A percentile compares a stretch with the other conserved stretches of the same genome.
Evolutionary conservation across 1,140 invertebrate species (phyloP).

Genomic region (Hesperophylax magnus): DNA sequence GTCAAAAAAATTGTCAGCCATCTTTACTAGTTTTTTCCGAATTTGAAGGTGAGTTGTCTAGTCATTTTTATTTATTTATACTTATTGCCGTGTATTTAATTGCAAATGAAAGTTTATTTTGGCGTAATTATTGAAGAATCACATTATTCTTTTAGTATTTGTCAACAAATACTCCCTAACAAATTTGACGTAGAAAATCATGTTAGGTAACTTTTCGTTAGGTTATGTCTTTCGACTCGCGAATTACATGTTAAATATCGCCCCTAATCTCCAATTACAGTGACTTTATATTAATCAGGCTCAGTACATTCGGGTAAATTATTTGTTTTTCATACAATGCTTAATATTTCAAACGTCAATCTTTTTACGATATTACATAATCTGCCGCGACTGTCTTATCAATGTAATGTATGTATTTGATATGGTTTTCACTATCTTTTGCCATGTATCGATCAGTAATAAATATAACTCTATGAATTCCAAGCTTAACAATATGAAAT

Average conservation of each 20-base stretch:
- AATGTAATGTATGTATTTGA: no score
- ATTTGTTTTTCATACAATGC: neutral
- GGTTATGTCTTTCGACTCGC: constrained; percentile 13
- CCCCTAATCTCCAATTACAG: neutral
- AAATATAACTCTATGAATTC: no score
- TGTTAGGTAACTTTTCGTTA: constrained; percentile 30
- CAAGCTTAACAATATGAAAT: no score
- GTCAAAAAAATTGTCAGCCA: constrained; percentile 25
- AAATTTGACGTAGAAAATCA: constrained; percentile 21
- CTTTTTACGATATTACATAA: constrained; percentile 21
- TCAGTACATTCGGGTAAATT: neutral
- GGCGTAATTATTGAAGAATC: no score
- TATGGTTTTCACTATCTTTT: no score
- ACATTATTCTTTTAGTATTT: no score
- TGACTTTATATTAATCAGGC: neutral
- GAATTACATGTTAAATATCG: neutral
- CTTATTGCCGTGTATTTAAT: no score
- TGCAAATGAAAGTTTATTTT: no score
- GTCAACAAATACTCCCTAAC: no score
- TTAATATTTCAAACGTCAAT: constrained; percentile 2
- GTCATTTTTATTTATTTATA: constrained; percentile 2
- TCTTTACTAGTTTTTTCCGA: constrained; percentile 22
- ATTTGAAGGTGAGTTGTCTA: constrained; percentile 21
- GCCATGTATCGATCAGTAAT: no score
- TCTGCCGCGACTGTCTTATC: constrained; percentile 19